Evolutionary conservation across 2,797 vertebrate species (phyloP).

Genomic region (Mormyrops attenuatus): DNA sequence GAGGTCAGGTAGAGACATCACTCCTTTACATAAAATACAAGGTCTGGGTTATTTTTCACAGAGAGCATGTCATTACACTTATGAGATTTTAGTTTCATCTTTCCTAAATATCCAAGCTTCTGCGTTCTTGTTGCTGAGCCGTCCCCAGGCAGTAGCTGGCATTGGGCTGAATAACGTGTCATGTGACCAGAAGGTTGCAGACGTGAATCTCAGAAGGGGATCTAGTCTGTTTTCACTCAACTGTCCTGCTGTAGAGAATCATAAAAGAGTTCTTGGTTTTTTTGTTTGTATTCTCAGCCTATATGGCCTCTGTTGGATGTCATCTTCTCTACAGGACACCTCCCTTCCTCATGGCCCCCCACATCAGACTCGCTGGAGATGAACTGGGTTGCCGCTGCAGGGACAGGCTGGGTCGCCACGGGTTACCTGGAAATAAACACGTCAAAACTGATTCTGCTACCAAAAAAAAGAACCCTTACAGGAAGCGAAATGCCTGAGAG

Average conservation of each 20-base stretch:
- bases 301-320: background rate
- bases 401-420: background rate
- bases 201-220: background rate
- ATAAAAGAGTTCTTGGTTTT: background rate
- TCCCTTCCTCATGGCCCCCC: background rate
- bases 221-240: background rate
- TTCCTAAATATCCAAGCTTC: background rate
- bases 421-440: slow-evolving; percentile 4
- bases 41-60: background rate
- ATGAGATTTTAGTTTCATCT: background rate
- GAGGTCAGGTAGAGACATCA: background rate
- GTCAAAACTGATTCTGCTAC: background rate
- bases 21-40: background rate
- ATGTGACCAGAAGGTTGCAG: background rate
- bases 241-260: background rate
- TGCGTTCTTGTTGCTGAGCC: background rate
- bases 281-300: background rate
- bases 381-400: background rate
- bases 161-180: background rate
- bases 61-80: background rate
- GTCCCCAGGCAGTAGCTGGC: background rate
- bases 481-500: background rate
- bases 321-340: background rate
- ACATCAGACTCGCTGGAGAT: background rate
- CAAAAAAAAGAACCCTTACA: background rate